phyloP scores from a whole-genome alignment of 2,797 vertebrate species.

The Chrosomus eos region DNA sequence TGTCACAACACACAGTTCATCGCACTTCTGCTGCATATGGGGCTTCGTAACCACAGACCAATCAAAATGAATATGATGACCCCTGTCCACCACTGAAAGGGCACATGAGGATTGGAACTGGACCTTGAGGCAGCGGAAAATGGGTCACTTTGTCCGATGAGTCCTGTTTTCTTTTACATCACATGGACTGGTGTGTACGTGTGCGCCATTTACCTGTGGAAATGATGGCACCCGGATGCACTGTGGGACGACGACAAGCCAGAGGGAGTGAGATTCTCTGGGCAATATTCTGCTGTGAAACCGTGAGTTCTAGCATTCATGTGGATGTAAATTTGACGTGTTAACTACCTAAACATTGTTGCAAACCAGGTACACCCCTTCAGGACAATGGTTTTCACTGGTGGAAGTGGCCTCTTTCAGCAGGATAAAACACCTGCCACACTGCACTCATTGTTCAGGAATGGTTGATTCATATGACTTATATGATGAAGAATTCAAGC shows the following conservation, averaged over 20 bases:
- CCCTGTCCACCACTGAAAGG: background rate
- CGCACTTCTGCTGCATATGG: no score
- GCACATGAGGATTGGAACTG: background rate
- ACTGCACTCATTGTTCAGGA: background rate
- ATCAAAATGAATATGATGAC: background rate
- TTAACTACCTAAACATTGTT: background rate
- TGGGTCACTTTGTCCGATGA: background rate
- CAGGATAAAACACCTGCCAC: no score
- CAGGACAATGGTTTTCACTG: no score
- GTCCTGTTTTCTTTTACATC: no score
- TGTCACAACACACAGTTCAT: background rate
- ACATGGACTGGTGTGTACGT: background rate
- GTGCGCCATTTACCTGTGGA: background rate
- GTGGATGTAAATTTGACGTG: background rate
- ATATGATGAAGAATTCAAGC: background rate
- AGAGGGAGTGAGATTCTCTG: background rate
- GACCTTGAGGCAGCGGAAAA: background rate
- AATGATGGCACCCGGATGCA: background rate
- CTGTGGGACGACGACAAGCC: background rate
- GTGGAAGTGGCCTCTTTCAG: no score
- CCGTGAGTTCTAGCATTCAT: background rate
- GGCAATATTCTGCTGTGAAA: background rate
- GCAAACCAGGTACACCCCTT: no score
- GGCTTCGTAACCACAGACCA: background rate
- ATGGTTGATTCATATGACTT: background rate